Evolutionary conservation across 1,140 invertebrate genomes (phyloP).

Genomic region (Neodiprion fabricii): DNA sequence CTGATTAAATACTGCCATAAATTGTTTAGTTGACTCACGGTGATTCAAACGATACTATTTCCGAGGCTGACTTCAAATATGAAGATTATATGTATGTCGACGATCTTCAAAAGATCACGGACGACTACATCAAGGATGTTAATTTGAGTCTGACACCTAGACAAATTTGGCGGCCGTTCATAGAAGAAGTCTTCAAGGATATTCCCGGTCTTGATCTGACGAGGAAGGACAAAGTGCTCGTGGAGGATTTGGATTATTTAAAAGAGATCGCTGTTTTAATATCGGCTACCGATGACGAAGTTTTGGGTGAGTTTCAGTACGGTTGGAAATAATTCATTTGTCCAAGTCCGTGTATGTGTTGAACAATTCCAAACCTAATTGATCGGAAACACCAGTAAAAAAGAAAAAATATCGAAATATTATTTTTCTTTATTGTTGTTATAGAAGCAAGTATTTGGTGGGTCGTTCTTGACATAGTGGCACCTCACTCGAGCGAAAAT

Average conservation of each 20-base stretch:
- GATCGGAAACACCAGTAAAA: too few species aligned
- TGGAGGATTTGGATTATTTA: conserved; percentile 71
- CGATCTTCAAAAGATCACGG: conserved; percentile 69
- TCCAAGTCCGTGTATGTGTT: not conserved
- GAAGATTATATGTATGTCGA: conserved; percentile 65
- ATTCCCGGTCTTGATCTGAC: conserved; percentile 62
- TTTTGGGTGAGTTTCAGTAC: conserved; percentile 56
- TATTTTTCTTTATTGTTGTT: conserved; percentile 18
- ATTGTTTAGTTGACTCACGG: conserved; percentile 57
- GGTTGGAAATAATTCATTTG: not conserved
- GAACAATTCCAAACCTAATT: too few species aligned
- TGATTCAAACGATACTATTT: conserved; percentile 61
- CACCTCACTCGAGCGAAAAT: conserved; percentile 68
- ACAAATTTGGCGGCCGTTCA: conserved; percentile 69
- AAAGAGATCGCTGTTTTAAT: conserved; percentile 65
- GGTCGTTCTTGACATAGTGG: conserved; percentile 69
- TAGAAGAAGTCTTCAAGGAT: conserved; percentile 67
- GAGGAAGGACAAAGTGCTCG: conserved; percentile 64
- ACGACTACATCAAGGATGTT: conserved; percentile 59
- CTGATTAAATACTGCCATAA: not conserved
- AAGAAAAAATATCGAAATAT: conserved; percentile 17
- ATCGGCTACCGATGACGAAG: conserved; percentile 58
- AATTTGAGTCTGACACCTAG: conserved; percentile 57
- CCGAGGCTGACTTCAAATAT: conserved; percentile 60
- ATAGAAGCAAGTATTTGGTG: conserved; percentile 73